Conservation (phyloP, 2,113 vertebrate species). For the Athene cunicularia region DNA sequence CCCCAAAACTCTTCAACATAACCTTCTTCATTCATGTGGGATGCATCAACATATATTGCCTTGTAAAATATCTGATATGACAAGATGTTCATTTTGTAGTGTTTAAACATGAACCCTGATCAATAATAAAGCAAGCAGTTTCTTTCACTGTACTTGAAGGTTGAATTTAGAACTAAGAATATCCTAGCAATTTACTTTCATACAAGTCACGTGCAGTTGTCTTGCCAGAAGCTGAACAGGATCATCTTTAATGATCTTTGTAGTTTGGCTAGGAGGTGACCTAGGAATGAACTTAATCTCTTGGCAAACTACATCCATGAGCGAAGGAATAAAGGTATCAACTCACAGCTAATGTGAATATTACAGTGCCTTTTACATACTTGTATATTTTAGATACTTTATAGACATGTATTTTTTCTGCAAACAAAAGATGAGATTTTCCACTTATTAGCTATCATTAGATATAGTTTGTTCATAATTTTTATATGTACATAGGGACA, state of each 20-base stretch:
- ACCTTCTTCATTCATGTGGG: background rate
- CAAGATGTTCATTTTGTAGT: background rate
- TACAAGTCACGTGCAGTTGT: fast-evolving
- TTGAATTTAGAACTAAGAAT: background rate
- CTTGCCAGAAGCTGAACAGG: background rate
- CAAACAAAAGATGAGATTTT: background rate
- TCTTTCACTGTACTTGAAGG: background rate
- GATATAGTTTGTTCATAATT: background rate
- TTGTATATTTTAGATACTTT: background rate
- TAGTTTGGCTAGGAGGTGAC: background rate
- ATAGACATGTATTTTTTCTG: fast-evolving
- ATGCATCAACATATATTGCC: background rate
- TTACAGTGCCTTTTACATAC: background rate
- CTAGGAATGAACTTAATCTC: background rate
- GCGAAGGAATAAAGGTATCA: background rate
- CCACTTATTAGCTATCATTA: background rate
- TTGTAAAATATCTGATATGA: background rate
- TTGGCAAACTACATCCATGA: background rate
- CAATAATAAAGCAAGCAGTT: background rate
- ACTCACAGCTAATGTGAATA: background rate
- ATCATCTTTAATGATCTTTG: background rate
- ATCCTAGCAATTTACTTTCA: background rate
- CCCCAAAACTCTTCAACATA: background rate
- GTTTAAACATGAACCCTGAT: background rate
- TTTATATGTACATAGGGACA: background rate